phyloP scores from a whole-genome alignment of 1,140 invertebrate species.

The Drosophila pallidifrons region DNA sequence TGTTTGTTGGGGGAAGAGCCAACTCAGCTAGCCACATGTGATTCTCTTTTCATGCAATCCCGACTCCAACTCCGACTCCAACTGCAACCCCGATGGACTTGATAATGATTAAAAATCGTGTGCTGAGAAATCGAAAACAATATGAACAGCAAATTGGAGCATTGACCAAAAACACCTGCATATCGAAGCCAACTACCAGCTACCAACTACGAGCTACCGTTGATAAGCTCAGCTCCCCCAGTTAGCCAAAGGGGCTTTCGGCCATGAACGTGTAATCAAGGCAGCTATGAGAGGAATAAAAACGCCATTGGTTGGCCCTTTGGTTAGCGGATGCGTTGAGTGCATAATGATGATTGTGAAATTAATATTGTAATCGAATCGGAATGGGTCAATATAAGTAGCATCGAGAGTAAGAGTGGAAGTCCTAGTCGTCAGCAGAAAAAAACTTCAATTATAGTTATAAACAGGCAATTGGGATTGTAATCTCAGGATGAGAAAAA shows the following conservation, averaged over 20 bases:
- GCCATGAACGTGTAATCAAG: slow-evolving; percentile 56
- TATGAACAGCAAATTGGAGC: slow-evolving; percentile 73
- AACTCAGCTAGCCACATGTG: slow-evolving; percentile 31
- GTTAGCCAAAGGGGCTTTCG: slow-evolving; percentile 32
- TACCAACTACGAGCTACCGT: slow-evolving; percentile 42
- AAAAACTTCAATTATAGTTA: not conserved
- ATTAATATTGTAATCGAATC: slow-evolving; percentile 55
- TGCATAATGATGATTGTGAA: slow-evolving; percentile 60
- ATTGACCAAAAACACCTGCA: slow-evolving; percentile 70
- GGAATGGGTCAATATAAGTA: slow-evolving; percentile 5
- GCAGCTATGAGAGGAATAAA: slow-evolving; percentile 33
- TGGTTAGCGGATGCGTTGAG: slow-evolving; percentile 24
- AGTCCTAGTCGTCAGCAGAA: not conserved
- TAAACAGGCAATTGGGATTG: slow-evolving; percentile 12
- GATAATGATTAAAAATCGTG: slow-evolving; percentile 80
- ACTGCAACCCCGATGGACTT: slow-evolving; percentile 30
- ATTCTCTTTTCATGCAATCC: slow-evolving; percentile 29
- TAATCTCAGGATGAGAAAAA: not conserved
- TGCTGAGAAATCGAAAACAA: slow-evolving; percentile 72
- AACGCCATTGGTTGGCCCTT: slow-evolving; percentile 25
- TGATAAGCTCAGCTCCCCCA: slow-evolving; percentile 52
- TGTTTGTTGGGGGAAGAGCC: slow-evolving; percentile 66
- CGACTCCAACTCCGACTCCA: slow-evolving; percentile 1
- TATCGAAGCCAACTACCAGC: slow-evolving; percentile 17
- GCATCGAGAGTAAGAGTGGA: slow-evolving; percentile 6